A percentile compares a stretch with the other conserved stretches of the same genome.
Conservation (phyloP, 2,797 vertebrate species). For the Acestrorhynchus altus region DNA sequence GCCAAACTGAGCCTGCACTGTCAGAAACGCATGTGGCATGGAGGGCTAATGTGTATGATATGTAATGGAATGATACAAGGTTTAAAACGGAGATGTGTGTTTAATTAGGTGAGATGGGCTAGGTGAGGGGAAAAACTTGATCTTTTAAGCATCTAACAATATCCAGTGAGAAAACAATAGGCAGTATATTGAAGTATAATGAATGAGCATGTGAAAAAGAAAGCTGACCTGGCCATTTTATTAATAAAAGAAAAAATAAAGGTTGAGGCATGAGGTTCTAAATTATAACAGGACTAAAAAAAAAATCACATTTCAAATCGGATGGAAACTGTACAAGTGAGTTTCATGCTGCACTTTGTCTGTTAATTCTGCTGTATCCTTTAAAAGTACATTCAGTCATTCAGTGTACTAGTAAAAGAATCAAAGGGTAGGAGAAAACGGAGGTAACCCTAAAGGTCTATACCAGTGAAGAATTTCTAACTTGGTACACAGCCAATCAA, state of each 20-base stretch:
- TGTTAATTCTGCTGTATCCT: constrained; percentile 65
- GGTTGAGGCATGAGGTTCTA: constrained; percentile 67
- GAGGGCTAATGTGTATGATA: not conserved
- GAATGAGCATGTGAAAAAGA: constrained; percentile 3
- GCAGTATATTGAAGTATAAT: not conserved
- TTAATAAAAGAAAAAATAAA: constrained; percentile 50
- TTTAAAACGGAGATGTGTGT: not conserved
- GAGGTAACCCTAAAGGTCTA: constrained; percentile 60
- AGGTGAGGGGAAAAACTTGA: not conserved
- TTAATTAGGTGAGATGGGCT: not conserved
- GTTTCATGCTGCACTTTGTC: constrained; percentile 62
- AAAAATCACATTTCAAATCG: constrained; percentile 58
- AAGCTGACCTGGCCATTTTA: constrained; percentile 40
- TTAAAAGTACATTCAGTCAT: constrained; percentile 78
- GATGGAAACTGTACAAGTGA: constrained; percentile 62
- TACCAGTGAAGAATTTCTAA: constrained; percentile 41
- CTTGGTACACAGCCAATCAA: constrained; percentile 36
- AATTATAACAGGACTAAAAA: constrained; percentile 50
- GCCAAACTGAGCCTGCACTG: constrained; percentile 9
- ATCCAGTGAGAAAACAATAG: constrained; percentile 15
- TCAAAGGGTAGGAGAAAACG: constrained; percentile 52
- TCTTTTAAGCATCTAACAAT: constrained; percentile 9
- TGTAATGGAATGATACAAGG: constrained; percentile 1
- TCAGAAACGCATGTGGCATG: not conserved
- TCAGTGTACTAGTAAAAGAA: constrained; percentile 64